Base-by-base conservation (phyloP, 2,113 vertebrate genomes). In the Hemibagrus wyckioides region DNA sequence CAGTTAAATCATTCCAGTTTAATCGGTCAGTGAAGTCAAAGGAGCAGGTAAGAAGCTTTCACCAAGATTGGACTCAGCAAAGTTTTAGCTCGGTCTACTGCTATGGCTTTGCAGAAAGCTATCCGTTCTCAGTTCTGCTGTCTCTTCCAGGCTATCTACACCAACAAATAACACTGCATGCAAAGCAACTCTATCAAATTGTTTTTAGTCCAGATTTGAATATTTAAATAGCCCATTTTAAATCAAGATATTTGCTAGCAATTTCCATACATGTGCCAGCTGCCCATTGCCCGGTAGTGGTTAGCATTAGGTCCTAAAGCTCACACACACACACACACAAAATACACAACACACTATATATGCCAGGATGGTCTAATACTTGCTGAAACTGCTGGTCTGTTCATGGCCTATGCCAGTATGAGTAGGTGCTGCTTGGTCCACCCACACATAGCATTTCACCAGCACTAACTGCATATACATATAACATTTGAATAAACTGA, bases 171-270 rank as follows among this genome's bases (percentile, higher is more conserved):
- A 89, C 91, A 92, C 93, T 93, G 92, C 92, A 96, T 94, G 95
- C 93, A 95, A 95, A 96, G 93, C 88, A 80, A 87, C 85, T 92
- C 73, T 91, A 89, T 89, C 90, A 90, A 89, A 94, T 92, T 94
- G 93, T 94, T 95, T 94, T 92, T 88, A 91, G 90, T 92, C 89
- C 90, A 88, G 86, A 94, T 95, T 96, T 96, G 94, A 95, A 95
- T 95, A 95, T 94, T 95, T 90, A 94, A 95, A 95, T 93, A 82
- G 48, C 67, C 79, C 25, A 90, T 91, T 95, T 93, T 88, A 95
- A 93, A 95, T 94, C 91, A 89, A 93, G 93, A 94, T 94, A 93
- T 92, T 92, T 86, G 83, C 83, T 86, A 90, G 85, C 80, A 77
- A 95, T 95, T 95, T 95, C 87, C 95, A 94, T 95, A 93, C 25